Evolutionary conservation across 2,113 vertebrate genomes (phyloP).

Genomic region (Malurus cyaneus): DNA sequence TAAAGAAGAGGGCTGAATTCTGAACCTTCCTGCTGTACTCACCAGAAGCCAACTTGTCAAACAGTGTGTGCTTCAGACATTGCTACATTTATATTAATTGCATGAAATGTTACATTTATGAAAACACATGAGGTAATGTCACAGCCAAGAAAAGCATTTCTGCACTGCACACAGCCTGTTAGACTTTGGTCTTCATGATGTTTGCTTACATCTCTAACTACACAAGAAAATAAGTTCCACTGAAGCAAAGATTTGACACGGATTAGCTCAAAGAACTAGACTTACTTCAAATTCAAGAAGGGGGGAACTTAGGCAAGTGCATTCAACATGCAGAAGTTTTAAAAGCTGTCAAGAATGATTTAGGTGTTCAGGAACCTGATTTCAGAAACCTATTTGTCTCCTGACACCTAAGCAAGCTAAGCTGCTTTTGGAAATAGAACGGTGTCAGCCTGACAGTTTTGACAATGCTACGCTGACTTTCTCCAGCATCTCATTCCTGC

Average conservation of each 20-base stretch:
- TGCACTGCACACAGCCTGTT: background rate
- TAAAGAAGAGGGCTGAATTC: background rate
- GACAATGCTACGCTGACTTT: background rate
- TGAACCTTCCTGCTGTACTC: background rate
- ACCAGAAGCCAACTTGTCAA: background rate
- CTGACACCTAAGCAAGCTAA: background rate
- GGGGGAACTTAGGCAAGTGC: background rate
- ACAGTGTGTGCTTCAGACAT: background rate
- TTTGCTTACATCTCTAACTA: background rate
- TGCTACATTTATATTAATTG: background rate
- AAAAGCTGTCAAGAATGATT: background rate
- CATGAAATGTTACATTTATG: background rate
- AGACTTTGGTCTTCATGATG: background rate
- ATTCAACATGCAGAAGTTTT: conserved; percentile 5
- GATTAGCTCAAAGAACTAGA: background rate
- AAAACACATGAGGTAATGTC: background rate
- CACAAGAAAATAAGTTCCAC: background rate
- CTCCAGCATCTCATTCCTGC: background rate
- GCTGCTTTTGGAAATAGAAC: conserved; percentile 7
- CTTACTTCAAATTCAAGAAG: background rate
- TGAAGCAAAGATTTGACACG: background rate
- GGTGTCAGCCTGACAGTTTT: background rate
- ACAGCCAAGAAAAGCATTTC: background rate
- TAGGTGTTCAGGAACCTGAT: background rate
- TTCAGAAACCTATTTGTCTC: conserved; percentile 19